Evolutionary conservation across 2,797 vertebrate genomes (phyloP).

Genomic region (Sylvilagus floridanus): DNA sequence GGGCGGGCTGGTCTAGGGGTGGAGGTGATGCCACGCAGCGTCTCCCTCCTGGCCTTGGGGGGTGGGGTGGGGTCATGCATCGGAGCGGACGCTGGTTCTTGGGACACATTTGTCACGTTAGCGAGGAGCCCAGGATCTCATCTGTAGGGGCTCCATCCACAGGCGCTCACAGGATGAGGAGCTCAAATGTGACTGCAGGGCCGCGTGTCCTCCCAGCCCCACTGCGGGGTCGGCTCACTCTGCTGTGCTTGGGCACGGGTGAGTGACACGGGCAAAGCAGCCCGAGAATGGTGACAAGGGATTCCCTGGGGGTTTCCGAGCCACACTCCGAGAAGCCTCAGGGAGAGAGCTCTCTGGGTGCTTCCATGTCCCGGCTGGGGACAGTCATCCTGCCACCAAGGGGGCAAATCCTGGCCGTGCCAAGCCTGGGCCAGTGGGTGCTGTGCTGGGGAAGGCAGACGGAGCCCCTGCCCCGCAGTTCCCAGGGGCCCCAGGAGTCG

Average conservation of each 20-base stretch:
- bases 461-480: not conserved
- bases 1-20: not conserved
- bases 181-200: not conserved
- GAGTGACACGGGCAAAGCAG: too few species aligned
- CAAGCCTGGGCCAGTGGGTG: too few species aligned
- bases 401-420: not conserved
- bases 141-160: not conserved
- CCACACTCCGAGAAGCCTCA: fast-evolving
- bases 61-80: not conserved
- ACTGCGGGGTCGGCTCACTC: too few species aligned
- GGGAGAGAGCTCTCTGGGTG: fast-evolving
- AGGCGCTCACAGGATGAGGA: not conserved
- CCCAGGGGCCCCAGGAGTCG: not conserved
- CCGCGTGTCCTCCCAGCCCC: too few species aligned
- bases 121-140: not conserved
- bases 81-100: not conserved
- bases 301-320: not conserved
- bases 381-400: fast-evolving
- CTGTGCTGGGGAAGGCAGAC: too few species aligned
- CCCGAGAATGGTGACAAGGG: too few species aligned
- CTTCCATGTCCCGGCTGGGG: not conserved
- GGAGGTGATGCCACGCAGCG: fast-evolving
- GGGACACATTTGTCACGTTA: not conserved
- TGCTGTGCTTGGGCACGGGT: too few species aligned
- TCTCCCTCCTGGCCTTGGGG: not conserved